phyloP scores from a whole-genome alignment of 92 coral and sea anemone species.

The Porites rus region DNA sequence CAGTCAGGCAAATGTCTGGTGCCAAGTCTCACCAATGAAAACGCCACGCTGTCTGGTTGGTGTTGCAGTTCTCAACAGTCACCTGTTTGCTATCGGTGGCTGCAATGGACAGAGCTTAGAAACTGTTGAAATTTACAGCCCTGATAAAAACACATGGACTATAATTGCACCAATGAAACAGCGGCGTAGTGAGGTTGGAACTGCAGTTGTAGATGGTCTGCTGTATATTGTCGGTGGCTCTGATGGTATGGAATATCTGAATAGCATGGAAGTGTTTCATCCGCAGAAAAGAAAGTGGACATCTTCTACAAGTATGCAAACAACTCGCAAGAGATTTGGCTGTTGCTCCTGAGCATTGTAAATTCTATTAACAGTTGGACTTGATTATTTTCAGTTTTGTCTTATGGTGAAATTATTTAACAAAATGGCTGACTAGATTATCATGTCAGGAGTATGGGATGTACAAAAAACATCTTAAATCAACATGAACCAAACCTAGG shows the following conservation, averaged over 20 bases:
- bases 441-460: no score
- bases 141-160: conserved; percentile 59
- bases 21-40: conserved; percentile 50
- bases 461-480: no score
- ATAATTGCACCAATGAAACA: conserved; percentile 58
- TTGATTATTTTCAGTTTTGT: no score
- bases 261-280: conserved; percentile 37
- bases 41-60: conserved; percentile 68
- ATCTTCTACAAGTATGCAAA: conserved; percentile 12
- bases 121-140: conserved; percentile 58
- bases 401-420: no score
- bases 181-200: conserved; percentile 56
- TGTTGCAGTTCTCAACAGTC: conserved; percentile 51
- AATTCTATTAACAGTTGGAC: no score
- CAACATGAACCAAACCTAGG: no score
- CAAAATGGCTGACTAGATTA: no score
- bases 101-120: conserved; percentile 64
- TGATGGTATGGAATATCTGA: conserved; percentile 24
- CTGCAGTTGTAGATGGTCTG: conserved; percentile 24
- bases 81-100: conserved; percentile 68
- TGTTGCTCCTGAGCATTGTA: conserved; percentile 22
- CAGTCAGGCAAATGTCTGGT: conserved; percentile 51
- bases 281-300: conserved; percentile 41
- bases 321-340: conserved; percentile 37
- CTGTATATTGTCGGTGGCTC: conserved; percentile 38